Evolutionary conservation across 1,140 invertebrate species (phyloP), one percentile per base, ranked within the genome.

Genomic region (Ceratosolen solmsi): DNA sequence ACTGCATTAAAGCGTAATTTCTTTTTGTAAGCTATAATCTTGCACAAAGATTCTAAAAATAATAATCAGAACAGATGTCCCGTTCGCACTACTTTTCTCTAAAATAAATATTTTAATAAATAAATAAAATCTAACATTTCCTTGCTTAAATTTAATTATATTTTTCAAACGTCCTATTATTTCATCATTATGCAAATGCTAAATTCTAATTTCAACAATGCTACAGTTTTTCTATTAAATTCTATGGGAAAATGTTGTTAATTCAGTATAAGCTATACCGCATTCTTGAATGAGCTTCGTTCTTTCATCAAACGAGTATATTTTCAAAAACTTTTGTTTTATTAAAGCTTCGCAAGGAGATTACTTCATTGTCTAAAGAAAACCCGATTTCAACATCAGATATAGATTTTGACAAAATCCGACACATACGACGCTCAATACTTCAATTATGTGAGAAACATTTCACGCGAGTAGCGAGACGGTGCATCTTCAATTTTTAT

Each of bases 321-420:
- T 65, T 74, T 51, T 80, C 0, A 73, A 73, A 65, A 49, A 38
- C 41, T 46, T 36, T 36, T 76, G 58, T 82, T 77, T 51, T 77
- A 1, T 73, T 65, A n/a, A n/a, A n/a, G 4, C 20, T 51, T 51
- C 51, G 27, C 20, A 20, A n/a, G n/a, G 20, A 41, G 51, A 72
- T 85, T 82, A 83, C 83, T 85, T 84, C 80, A 85, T 85, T 79
- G 63, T n/a, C 74, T 76, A 84, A 84, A 85, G 56, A 22, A 25
- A 51, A 46, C 73, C 76, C 73, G 63, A 81, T 68, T 81, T 76
- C 80, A 76, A 76, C 73, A 81, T 81, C 80, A 75, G 33, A 81
- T 46, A 74, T n/a, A 73, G 56, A 38, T 80, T 8, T 8, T 46
- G 13, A 13, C 13, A 46, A 46, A 8, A 8, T 46, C 41, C 5